These are phyloP conservation scores for Gymnogyps californianus DNA, from an alignment of 2,113 vertebrate genomes.

Conservation along the genomic window DNA sequence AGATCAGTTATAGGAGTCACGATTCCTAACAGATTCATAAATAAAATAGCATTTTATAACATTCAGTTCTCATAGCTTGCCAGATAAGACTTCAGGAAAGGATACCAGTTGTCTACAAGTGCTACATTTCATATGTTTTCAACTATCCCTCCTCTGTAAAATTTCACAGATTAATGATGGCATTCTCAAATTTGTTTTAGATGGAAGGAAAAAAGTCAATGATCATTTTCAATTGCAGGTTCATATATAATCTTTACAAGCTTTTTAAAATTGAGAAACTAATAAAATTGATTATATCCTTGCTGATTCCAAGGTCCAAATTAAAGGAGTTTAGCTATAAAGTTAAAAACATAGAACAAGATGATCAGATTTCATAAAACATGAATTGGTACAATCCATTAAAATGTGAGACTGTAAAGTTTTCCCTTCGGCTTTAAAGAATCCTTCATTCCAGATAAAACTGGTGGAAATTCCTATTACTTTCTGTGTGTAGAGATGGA, in stretches of 20 bases:
- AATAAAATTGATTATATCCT: conserved; percentile 14
- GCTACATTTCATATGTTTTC: conserved; percentile 20
- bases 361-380: conserved; percentile 5
- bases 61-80: neutral
- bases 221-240: neutral
- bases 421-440: neutral
- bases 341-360: conserved; percentile 12
- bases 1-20: neutral
- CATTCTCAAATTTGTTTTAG: neutral
- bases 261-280: conserved; percentile 3
- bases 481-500: neutral
- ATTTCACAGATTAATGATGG: neutral
- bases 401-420: neutral
- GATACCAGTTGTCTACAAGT: conserved; percentile 1
- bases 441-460: neutral
- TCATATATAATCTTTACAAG: neutral
- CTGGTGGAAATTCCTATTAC: neutral
- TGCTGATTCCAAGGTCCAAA: conserved; percentile 7
- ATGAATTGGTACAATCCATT: neutral
- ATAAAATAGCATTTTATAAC: conserved; percentile 25
- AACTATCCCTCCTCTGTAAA: neutral
- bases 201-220: neutral
- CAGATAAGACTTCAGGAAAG: conserved; percentile 14
- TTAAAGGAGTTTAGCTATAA: conserved; percentile 26
- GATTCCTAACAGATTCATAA: conserved; percentile 27